A percentile compares a stretch with the other conserved stretches of the same genome.
Evolutionary conservation across 2,888 invertebrate species (phyloP).

Genomic region (Xestia rhomboidea): DNA sequence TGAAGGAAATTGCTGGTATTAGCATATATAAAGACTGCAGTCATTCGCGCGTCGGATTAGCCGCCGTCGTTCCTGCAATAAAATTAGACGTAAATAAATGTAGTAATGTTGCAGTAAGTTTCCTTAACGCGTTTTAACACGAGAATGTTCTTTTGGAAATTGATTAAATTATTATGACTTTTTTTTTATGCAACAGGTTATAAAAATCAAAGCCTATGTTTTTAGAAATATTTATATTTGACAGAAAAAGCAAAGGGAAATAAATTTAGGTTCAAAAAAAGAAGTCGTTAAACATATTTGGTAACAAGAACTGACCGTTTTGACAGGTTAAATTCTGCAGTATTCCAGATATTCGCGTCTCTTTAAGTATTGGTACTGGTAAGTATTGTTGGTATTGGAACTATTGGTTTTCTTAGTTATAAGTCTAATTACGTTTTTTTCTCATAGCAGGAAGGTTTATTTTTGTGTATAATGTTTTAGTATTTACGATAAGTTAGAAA

Average conservation of each 20-base stretch:
- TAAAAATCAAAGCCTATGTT: background rate
- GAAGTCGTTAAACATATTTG: background rate
- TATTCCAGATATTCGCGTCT: background rate
- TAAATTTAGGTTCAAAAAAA: too few species aligned
- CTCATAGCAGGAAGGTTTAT: too few species aligned
- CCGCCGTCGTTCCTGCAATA: background rate
- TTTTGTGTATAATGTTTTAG: too few species aligned
- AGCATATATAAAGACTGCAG: slow-evolving; percentile 2
- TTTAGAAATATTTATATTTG: background rate
- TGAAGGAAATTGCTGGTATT: slow-evolving; percentile 8
- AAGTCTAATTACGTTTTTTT: too few species aligned
- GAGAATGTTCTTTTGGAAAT: background rate
- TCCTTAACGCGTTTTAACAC: background rate
- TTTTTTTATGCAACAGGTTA: background rate
- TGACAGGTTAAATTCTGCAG: background rate
- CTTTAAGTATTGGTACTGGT: too few species aligned
- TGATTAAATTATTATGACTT: background rate
- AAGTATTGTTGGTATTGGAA: too few species aligned
- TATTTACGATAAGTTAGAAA: too few species aligned
- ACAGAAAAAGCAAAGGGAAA: background rate
- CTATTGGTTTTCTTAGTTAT: too few species aligned
- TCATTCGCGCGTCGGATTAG: slow-evolving; percentile 14
- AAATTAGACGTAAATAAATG: too few species aligned
- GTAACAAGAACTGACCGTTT: background rate
- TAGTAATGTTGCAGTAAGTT: background rate